These are phyloP conservation scores for Nasonia longicornis DNA, from an alignment of 1,140 invertebrate genomes.

Conservation along the genomic window DNA sequence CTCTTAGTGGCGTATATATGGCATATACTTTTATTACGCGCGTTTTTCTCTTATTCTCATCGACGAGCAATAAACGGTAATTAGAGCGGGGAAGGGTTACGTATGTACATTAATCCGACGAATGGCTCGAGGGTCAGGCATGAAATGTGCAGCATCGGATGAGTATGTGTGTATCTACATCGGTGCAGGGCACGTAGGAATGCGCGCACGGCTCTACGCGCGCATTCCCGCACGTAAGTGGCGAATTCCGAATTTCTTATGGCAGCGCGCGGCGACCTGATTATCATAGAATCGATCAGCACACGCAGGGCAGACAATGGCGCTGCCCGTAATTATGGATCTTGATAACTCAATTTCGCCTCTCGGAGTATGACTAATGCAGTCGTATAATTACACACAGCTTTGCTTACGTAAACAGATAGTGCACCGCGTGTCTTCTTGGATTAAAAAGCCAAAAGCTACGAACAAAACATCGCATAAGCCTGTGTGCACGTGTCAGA, in stretches of 20 bases:
- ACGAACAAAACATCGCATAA: neutral
- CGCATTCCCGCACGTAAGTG: neutral
- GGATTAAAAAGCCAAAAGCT: too few relatives aligned
- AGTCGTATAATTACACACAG: neutral
- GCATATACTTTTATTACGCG: too few relatives aligned
- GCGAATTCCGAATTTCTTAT: constrained; percentile 10
- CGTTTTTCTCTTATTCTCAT: neutral
- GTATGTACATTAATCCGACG: neutral
- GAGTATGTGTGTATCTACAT: neutral
- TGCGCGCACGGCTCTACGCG: neutral
- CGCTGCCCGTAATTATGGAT: neutral
- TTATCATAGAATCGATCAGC: neutral
- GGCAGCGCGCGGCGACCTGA: neutral
- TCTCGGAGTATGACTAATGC: neutral
- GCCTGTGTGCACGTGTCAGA: too few relatives aligned
- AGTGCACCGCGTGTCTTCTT: too few relatives aligned
- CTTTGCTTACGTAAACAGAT: neutral
- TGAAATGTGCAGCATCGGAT: neutral
- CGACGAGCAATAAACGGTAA: too few relatives aligned
- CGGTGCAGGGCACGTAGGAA: neutral
- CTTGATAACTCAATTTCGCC: neutral
- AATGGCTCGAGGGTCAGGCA: neutral
- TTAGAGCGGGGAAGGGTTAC: too few relatives aligned
- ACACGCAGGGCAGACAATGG: neutral
- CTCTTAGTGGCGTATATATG: neutral